A percentile compares a stretch with the other conserved stretches of the same genome.
phyloP scores from a whole-genome alignment of 2,888 invertebrate species.

The Coremacera marginata region DNA sequence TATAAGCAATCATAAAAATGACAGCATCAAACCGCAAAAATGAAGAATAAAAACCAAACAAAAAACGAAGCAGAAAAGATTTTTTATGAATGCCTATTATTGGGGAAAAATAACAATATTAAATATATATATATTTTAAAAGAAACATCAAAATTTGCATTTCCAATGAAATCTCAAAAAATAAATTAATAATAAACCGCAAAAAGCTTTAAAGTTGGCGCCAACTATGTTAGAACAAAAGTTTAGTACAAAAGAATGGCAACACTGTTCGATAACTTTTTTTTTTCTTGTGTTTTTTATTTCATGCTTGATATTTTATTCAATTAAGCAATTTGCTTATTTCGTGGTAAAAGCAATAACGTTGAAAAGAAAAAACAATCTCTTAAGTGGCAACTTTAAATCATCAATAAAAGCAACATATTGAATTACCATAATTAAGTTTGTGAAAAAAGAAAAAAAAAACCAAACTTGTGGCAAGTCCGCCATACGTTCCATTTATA shows the following conservation, averaged over 20 bases:
- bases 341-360: not conserved
- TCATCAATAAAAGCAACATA: constrained; percentile 58
- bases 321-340: constrained; percentile 2
- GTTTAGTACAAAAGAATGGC: not conserved
- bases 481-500: not conserved
- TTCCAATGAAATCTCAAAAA: no score
- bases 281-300: not conserved
- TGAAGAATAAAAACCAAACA: no score
- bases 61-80: not conserved
- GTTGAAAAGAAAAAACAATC: not conserved
- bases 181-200: no score
- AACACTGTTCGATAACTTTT: not conserved
- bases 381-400: constrained; percentile 15
- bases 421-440: constrained; percentile 65
- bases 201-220: no score
- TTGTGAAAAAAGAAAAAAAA: constrained; percentile 27
- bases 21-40: constrained; percentile 44
- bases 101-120: no score
- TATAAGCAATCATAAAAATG: constrained; percentile 43
- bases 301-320: not conserved
- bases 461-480: not conserved
- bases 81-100: no score
- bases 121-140: not conserved
- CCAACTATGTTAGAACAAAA: no score
- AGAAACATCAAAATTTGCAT: no score